Conservation (phyloP, 2,113 vertebrate species). For the Erythrocercus mccallii region DNA sequence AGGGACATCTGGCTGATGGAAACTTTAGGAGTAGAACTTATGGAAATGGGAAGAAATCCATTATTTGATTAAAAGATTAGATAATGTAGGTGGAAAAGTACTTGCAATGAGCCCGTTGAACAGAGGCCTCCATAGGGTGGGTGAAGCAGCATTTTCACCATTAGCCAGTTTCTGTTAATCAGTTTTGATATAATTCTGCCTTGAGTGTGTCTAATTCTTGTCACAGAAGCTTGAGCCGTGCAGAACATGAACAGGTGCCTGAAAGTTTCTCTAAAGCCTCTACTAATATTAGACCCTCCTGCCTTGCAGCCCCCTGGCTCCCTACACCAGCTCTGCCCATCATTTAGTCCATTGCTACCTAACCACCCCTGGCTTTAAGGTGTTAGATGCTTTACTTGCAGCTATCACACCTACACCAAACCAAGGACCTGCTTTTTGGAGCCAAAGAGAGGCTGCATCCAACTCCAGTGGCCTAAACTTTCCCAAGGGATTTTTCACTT, state of each 20-base stretch:
- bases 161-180: conserved; percentile 61
- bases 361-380: background rate
- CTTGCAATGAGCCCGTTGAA: conserved; percentile 19
- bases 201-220: conserved; percentile 11
- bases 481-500: background rate
- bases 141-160: conserved; percentile 13
- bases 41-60: conserved; percentile 21
- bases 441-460: background rate
- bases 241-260: background rate
- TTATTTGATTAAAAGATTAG: conserved; percentile 67
- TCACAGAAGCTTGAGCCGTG: background rate
- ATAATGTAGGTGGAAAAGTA: conserved; percentile 35
- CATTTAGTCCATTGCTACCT: background rate
- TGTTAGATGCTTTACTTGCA: background rate
- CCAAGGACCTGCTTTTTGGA: background rate
- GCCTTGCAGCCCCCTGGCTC: background rate
- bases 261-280: background rate
- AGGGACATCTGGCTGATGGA: conserved; percentile 64
- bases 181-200: conserved; percentile 55
- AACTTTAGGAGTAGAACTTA: conserved; percentile 41
- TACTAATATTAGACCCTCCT: background rate
- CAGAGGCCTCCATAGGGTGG: background rate
- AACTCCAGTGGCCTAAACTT: background rate
- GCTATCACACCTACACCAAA: background rate
- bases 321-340: background rate